Evolutionary conservation across 2,888 invertebrate species (phyloP), one percentile per base, ranked within the genome.

Genomic region (Venusia cambrica): DNA sequence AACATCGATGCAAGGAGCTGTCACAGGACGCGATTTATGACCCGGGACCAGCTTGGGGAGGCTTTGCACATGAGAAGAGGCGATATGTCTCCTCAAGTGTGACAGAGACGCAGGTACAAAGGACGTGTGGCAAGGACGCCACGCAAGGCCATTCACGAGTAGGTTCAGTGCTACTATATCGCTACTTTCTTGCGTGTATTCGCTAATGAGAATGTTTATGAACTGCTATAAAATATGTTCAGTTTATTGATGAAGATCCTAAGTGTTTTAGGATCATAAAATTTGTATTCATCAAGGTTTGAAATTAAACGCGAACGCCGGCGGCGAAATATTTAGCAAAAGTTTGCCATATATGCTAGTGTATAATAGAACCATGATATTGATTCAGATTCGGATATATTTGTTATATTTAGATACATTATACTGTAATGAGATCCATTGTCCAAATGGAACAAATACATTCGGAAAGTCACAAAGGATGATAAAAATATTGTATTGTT

Each of bases 1-100:
- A 66, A 64, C 57, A 60, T 59, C 64, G 64, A 64, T 61, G 72
- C 65, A 59, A 26, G 60, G 70, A 67, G 70, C 72, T 75, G 74
- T 73, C 73, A 68, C 62, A 51, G 55, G 55, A 64, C 63, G 63
- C 71, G 65, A 83, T 83, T 80, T 83, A 83, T 84, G 72, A 73
- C 72, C 57, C 51, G 59, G 62, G 48, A 72, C 71, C 56, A 59
- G 64, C 61, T 64, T 61, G 67, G 63, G 68, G 72, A 67, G 62
- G 62, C 56, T 32, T 22, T 31, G 38, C 36, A 36, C 14, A 26
- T 35, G 42, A 34, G 72, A 74, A 47, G 54, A 52, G 48, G 40
- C 44, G 45, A 58, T 41, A 54, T 48, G 45, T 39, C 31, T 37
- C 16, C 32, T 36, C 40, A 42, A 24, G 66, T 47, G 54, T 17